Percentiles rank a stretch among this genome's conserved stretches.
These are phyloP conservation scores for Cheumatopsyche charites DNA, from an alignment of 1,140 invertebrate species.

Conservation along the genomic window DNA sequence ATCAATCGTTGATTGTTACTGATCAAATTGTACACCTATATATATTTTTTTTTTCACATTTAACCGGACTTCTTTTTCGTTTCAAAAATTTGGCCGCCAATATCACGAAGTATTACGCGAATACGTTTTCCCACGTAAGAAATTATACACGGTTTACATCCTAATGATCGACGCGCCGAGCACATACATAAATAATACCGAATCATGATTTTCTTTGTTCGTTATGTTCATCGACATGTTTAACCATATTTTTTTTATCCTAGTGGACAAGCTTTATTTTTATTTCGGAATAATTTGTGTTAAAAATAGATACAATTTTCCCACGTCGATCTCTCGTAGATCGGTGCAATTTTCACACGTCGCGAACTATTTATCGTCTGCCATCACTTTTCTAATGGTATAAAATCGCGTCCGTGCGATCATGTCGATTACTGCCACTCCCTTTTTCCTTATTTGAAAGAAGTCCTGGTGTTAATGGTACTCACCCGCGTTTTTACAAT, in stretches of 20 bases:
- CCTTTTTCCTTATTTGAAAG: not conserved
- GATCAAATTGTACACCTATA: no score
- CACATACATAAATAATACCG: not conserved
- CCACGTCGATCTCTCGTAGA: constrained; percentile 7
- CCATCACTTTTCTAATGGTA: constrained; percentile 27
- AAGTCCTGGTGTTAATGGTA: not conserved
- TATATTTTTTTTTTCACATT: no score
- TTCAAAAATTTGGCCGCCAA: not conserved
- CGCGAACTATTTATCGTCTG: constrained; percentile 29
- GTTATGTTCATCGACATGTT: not conserved
- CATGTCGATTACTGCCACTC: constrained; percentile 20
- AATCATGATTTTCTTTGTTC: not conserved
- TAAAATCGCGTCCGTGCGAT: constrained; percentile 18
- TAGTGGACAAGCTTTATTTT: not conserved
- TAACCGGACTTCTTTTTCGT: no score
- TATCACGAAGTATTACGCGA: not conserved
- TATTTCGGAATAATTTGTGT: not conserved
- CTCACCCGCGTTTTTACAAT: no score
- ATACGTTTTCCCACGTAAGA: constrained; percentile 8
- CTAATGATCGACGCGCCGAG: not conserved
- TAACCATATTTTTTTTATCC: not conserved
- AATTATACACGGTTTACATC: constrained; percentile 15
- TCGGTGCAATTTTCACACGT: constrained; percentile 31
- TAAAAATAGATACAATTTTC: constrained; percentile 6
- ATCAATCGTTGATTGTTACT: no score